Percentiles rank a stretch among this genome's conserved stretches.
Conservation (phyloP, 1,140 invertebrate species). For the Argopecten irradians region DNA sequence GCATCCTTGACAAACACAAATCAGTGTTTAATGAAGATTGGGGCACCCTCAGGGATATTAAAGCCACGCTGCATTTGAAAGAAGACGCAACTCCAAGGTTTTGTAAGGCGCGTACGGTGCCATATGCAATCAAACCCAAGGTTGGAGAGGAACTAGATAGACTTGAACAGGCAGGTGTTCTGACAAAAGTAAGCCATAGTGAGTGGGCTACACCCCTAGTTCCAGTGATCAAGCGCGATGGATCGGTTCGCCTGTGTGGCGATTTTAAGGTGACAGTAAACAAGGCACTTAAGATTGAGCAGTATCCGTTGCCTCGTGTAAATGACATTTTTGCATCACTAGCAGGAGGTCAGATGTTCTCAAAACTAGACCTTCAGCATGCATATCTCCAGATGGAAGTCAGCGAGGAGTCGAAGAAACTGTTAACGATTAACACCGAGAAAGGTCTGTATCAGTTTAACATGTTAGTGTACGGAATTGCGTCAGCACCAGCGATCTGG, state of each 20-base stretch:
- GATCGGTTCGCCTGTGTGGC: constrained; percentile 63
- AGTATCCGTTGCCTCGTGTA: constrained; percentile 52
- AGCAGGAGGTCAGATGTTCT: constrained; percentile 50
- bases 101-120: constrained; percentile 62
- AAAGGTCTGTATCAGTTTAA: too few species aligned
- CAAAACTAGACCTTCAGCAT: constrained; percentile 55
- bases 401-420: constrained; percentile 42
- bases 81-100: constrained; percentile 37
- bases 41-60: constrained; percentile 44
- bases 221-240: constrained; percentile 53
- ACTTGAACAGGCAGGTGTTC: too few species aligned
- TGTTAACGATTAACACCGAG: too few species aligned
- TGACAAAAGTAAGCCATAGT: too few species aligned
- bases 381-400: constrained; percentile 56
- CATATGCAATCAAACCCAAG: constrained; percentile 73
- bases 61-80: constrained; percentile 35
- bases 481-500: too few species aligned
- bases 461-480: too few species aligned
- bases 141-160: constrained; percentile 74
- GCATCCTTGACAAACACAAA: background rate
- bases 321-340: constrained; percentile 61
- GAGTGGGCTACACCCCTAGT: too few species aligned
- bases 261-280: constrained; percentile 72
- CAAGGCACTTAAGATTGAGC: constrained; percentile 44
- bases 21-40: constrained; percentile 36